These are phyloP conservation scores for Acipenser transmontanus DNA, from an alignment of 2,797 vertebrate species.

Conservation along the genomic window DNA sequence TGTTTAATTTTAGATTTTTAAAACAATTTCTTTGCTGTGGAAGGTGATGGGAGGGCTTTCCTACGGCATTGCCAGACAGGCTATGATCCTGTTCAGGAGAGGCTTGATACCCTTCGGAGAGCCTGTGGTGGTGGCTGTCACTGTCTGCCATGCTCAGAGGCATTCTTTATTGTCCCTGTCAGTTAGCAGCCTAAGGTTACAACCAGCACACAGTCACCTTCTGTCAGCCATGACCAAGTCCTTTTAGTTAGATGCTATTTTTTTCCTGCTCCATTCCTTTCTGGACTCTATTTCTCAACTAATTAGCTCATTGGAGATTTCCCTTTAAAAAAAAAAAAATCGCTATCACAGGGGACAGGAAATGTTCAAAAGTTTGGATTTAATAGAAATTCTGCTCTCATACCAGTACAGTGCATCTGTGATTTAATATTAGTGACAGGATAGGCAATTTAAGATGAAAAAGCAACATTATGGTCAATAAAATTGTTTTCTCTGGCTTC, in stretches of 20 bases:
- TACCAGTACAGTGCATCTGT: conserved; percentile 54
- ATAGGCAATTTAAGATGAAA: conserved; percentile 71
- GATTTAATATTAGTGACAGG: conserved; percentile 73
- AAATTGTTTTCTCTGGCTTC: conserved; percentile 15
- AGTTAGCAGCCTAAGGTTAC: conserved; percentile 83
- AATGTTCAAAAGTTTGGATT: conserved; percentile 76
- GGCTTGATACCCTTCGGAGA: conserved; percentile 43
- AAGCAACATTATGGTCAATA: conserved; percentile 29
- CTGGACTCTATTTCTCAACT: conserved; percentile 88
- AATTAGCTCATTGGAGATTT: conserved; percentile 99
- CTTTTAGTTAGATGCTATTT: conserved; percentile 75
- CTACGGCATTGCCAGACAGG: conserved; percentile 36
- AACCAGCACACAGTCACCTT: conserved; percentile 83
- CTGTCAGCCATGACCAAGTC: conserved; percentile 87
- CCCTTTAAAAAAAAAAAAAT: conserved; percentile 72
- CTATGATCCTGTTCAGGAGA: conserved; percentile 43
- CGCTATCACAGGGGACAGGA: conserved; percentile 69
- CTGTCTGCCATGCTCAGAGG: conserved; percentile 59
- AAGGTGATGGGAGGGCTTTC: background rate
- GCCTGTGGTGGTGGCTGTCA: conserved; percentile 53
- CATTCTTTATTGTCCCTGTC: conserved; percentile 85
- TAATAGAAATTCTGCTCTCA: conserved; percentile 73
- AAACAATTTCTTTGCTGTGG: too few species aligned
- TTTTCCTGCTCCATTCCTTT: conserved; percentile 84
- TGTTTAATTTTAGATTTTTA: conserved; percentile 9